Base-by-base conservation (phyloP, 2,113 vertebrate species). In the Siphamia tubifer region DNA sequence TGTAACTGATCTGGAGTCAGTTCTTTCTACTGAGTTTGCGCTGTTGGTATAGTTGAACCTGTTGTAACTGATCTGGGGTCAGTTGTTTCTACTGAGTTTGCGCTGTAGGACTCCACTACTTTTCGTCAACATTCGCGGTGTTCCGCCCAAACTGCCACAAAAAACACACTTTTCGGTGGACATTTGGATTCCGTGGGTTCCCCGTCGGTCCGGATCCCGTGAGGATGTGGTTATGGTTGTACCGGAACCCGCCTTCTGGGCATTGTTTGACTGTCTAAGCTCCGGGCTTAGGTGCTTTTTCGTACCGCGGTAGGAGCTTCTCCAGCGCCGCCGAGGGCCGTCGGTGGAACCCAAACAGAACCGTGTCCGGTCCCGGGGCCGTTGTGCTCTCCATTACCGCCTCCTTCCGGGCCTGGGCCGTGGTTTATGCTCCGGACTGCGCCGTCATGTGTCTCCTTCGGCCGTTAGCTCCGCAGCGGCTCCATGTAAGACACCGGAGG, bases 401-500 rank as follows among this genome's bases (percentile, higher is more conserved):
- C n/a, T n/a, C n/a, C n/a, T n/a, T n/a, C n/a, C n/a, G n/a, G n/a
- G n/a, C n/a, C 11, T 15, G 6, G 34, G 61, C 76, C 47, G 76
- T 84, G 82, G 74, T 62, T 65, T 65, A 42, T 58, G 60, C 72
- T 21, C 78, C 71, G 67, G 11, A 72, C 27, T 65, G 30, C 60
- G 57, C 31, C 13, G 68, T 72, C 82, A 89, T 85, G 87, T 31
- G 45, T 30, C 65, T 40, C 28, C 45, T 68, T 72, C 62, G 44
- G 77, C 58, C 48, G 77, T 56, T 85, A 88, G 85, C 79, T 63
- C 69, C 3, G 52, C 74, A 19, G 49, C 53, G 52, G 74, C 75
- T 77, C 67, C 62, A 90, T 90, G 89, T 90, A 90, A 90, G 88
- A 64, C 1, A 27, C 7, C 2, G 3, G n/a, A n/a, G n/a, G n/a